phyloP scores from a whole-genome alignment of 2,113 vertebrate genomes.

The Uropsilus gracilis region DNA sequence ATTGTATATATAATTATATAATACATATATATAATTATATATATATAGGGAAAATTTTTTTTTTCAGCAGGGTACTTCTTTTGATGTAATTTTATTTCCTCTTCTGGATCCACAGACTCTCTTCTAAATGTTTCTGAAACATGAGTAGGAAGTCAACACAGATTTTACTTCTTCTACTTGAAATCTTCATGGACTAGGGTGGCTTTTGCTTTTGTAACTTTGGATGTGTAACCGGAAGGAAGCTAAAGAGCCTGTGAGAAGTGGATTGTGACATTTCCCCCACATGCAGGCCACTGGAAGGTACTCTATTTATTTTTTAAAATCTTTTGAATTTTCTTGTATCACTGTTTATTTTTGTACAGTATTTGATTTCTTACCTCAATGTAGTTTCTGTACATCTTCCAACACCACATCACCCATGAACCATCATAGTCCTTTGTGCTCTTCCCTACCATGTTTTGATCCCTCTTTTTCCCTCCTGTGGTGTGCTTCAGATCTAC shows the following conservation, averaged over 20 bases:
- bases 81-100: conserved; percentile 44
- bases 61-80: conserved; percentile 23
- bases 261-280: neutral
- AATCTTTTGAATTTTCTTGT: too few species aligned
- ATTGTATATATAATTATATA: too few species aligned
- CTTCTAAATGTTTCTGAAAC: neutral
- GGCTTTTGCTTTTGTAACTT: neutral
- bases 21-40: too few species aligned
- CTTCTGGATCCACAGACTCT: conserved; percentile 17
- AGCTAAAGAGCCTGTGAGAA: neutral
- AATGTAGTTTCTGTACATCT: too few species aligned
- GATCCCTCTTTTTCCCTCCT: too few species aligned
- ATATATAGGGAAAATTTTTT: conserved; percentile 36
- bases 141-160: neutral
- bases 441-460: too few species aligned
- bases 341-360: too few species aligned
- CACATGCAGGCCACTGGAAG: neutral
- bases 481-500: too few species aligned
- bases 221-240: neutral
- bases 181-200: neutral
- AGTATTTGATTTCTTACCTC: too few species aligned
- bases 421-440: too few species aligned
- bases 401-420: too few species aligned
- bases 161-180: conserved; percentile 15
- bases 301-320: too few species aligned